Conservation (phyloP, 2,113 vertebrate species). For the Microtus ochrogaster region DNA sequence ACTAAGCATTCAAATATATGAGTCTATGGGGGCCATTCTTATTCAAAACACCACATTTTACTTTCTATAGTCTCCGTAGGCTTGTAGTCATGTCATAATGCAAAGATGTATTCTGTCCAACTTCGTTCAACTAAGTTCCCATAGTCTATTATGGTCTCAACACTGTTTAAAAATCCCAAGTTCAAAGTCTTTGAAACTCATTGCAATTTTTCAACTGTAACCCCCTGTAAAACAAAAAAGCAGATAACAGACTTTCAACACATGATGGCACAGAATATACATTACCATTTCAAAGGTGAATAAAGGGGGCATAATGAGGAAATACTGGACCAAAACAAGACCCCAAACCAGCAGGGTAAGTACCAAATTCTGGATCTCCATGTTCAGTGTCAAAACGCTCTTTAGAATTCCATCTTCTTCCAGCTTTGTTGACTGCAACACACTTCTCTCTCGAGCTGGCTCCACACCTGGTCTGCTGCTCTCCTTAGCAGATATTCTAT, state of each 20-base stretch:
- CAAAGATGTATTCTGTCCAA: not conserved
- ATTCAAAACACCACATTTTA: no score
- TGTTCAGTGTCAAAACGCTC: not conserved
- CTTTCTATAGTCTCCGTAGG: not conserved
- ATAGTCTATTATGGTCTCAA: not conserved
- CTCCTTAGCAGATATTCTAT: not conserved
- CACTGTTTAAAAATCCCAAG: not conserved
- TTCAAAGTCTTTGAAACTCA: not conserved
- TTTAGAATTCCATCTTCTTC: not conserved
- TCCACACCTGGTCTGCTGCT: not conserved
- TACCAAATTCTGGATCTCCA: not conserved
- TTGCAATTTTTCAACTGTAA: not conserved
- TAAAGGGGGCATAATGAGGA: not conserved
- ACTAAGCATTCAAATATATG: not conserved
- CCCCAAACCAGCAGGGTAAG: not conserved
- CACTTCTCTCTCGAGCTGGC: not conserved
- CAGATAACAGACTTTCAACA: not conserved
- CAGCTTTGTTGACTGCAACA: not conserved
- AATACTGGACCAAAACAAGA: not conserved
- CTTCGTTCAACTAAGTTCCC: not conserved
- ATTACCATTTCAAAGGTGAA: not conserved
- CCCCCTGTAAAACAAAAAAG: not conserved
- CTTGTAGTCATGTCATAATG: not conserved
- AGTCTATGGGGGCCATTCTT: not conserved
- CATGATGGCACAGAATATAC: not conserved